Percentiles rank a stretch among this genome's conserved stretches.
Conservation (phyloP, 2,797 vertebrate species). For the Sebastes miniatus region DNA sequence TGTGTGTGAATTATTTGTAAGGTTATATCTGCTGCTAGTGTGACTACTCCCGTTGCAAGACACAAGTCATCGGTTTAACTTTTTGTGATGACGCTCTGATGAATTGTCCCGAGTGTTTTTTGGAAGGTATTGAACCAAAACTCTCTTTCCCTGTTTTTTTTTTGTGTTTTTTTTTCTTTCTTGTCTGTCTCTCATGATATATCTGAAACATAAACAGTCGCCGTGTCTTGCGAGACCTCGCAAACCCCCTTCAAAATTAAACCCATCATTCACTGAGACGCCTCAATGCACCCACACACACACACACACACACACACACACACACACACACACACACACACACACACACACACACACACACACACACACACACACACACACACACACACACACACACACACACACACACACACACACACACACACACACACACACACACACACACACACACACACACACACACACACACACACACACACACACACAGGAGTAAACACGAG, state of each 20-base stretch:
- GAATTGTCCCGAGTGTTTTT: background rate
- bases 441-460: background rate
- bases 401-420: background rate
- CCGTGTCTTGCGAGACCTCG: conserved; percentile 34
- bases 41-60: background rate
- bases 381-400: background rate
- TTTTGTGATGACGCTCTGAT: background rate
- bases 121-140: conserved; percentile 2
- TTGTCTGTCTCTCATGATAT: conserved; percentile 28
- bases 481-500: background rate
- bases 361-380: background rate
- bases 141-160: background rate
- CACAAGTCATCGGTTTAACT: background rate
- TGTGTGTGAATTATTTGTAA: background rate
- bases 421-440: background rate
- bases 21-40: background rate
- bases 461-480: background rate
- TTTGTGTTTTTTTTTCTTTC: background rate
- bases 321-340: background rate
- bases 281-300: conserved; percentile 25
- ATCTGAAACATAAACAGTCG: conserved; percentile 57
- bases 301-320: background rate
- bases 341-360: background rate
- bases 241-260: conserved; percentile 61
- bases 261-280: conserved; percentile 65